These are phyloP conservation scores for Aramus guarauna DNA, from an alignment of 2,113 vertebrate species.

Conservation along the genomic window DNA sequence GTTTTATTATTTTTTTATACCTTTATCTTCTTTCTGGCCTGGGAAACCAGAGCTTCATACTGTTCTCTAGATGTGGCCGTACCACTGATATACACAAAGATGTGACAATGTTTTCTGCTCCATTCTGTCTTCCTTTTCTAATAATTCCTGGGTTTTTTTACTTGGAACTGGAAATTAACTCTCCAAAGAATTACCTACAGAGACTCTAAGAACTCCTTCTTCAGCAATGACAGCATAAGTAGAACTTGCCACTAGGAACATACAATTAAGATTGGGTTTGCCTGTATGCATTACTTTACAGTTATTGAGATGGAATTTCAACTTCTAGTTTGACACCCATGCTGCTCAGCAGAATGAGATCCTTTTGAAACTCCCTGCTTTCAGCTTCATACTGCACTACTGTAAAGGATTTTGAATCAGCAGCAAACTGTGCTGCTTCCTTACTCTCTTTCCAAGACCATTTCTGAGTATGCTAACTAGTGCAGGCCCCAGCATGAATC, in stretches of 20 bases:
- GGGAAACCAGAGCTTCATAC: not conserved
- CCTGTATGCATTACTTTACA: not conserved
- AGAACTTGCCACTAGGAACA: not conserved
- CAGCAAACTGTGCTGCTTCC: not conserved
- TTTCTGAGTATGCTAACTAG: constrained; percentile 32
- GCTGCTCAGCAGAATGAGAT: not conserved
- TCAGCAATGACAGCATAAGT: not conserved
- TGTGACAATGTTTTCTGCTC: not conserved
- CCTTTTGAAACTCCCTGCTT: not conserved
- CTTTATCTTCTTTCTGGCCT: not conserved
- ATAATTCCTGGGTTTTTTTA: not conserved
- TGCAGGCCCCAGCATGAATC: constrained; percentile 41
- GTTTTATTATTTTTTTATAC: not conserved
- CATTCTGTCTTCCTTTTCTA: not conserved
- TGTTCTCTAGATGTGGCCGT: not conserved
- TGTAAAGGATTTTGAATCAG: not conserved
- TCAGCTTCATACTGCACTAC: not conserved
- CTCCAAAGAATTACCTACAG: not conserved
- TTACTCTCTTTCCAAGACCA: not conserved
- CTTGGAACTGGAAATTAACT: not conserved
- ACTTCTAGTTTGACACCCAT: not conserved
- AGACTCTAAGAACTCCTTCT: not conserved
- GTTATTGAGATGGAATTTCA: not conserved
- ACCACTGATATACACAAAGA: not conserved
- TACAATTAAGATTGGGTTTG: not conserved